Percentiles rank a stretch among this genome's conserved stretches.
phyloP scores from a whole-genome alignment of 2,113 vertebrate genomes.

The Sus scrofa region T2T-Sscrofa CM000826.6:139038001-139038500 shows the following conservation, averaged over 20 bases:
- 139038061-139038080: background rate
- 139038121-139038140: background rate
- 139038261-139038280: background rate
- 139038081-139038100: background rate
- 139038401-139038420: background rate
- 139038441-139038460: conserved; percentile 18
- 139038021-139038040: background rate
- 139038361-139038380: background rate
- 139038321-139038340: background rate
- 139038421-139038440: background rate
- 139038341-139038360: background rate
- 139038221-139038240: background rate
- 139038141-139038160: background rate
- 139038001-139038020: background rate
- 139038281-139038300: background rate
- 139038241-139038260: background rate
- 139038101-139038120: background rate
- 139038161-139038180: background rate
- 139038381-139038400: background rate
- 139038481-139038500: conserved; percentile 24
- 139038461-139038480: background rate
- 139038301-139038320: background rate
- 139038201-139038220: background rate
- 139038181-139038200: background rate
- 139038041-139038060: background rate